These are phyloP conservation scores for Ochropleura leucogaster DNA, from an alignment of 2,888 invertebrate genomes.

Conservation along the genomic window DNA sequence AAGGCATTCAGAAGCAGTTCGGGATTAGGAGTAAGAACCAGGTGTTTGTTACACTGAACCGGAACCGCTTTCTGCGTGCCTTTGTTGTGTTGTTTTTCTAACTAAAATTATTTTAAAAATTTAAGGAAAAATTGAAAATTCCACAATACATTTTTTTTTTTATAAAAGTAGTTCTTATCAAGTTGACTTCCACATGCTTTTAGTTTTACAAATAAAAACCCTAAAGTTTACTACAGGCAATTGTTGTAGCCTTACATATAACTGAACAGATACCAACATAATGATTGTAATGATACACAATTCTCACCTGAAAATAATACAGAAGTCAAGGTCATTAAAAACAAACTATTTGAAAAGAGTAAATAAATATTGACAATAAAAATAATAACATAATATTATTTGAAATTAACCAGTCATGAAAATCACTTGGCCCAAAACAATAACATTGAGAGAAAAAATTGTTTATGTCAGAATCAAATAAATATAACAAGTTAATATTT, in stretches of 20 bases:
- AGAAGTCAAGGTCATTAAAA: constrained; percentile 2
- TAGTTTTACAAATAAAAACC: not conserved
- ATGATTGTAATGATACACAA: not conserved
- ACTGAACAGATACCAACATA: not conserved
- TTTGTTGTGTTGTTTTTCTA: not conserved
- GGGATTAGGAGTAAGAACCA: not conserved
- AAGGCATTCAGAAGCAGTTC: not conserved
- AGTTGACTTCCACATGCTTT: not conserved
- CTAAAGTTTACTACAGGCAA: not conserved
- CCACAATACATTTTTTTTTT: not conserved
- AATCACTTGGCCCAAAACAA: constrained; percentile 18
- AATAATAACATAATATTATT: not conserved
- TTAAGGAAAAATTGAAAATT: not conserved
- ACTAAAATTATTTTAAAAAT: too few relatives aligned
- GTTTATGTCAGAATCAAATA: not conserved
- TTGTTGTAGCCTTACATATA: not conserved
- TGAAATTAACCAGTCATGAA: constrained; percentile 4
- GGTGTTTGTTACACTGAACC: not conserved
- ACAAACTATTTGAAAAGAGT: constrained; percentile 1
- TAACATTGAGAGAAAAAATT: constrained; percentile 11
- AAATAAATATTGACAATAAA: not conserved
- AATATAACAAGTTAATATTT: not conserved
- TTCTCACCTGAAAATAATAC: not conserved
- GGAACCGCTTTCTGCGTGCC: not conserved
- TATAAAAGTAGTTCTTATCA: not conserved